Conservation (phyloP, 2,797 vertebrate genomes). For the Enteromius fasciolatus region DNA sequence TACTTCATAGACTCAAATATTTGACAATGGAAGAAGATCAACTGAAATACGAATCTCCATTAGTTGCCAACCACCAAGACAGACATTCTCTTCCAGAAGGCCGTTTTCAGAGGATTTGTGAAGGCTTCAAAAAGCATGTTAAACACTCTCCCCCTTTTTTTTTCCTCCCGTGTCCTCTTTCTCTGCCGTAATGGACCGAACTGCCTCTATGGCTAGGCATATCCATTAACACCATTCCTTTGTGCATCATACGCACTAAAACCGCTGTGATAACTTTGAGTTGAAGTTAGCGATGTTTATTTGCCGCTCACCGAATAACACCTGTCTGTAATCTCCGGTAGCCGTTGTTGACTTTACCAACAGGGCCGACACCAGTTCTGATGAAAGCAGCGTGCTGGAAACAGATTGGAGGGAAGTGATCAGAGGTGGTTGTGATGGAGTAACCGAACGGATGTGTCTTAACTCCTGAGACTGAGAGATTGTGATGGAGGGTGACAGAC, state of each 20-base stretch:
- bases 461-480: conserved; percentile 62
- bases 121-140: conserved; percentile 82
- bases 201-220: background rate
- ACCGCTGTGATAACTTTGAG: background rate
- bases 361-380: conserved; percentile 8
- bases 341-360: background rate
- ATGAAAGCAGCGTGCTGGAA: conserved; percentile 28
- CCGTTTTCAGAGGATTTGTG: conserved; percentile 84
- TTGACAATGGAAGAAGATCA: conserved; percentile 99
- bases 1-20: conserved; percentile 99
- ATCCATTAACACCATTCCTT: conserved; percentile 27
- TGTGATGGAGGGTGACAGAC: conserved; percentile 65
- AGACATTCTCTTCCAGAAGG: conserved; percentile 84
- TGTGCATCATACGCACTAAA: conserved; percentile 10
- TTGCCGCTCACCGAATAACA: background rate
- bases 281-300: background rate
- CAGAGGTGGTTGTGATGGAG: conserved; percentile 57
- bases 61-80: conserved; percentile 89
- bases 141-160: conserved; percentile 43
- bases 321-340: background rate
- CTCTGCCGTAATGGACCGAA: conserved; percentile 21
- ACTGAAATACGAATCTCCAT: conserved; percentile 88
- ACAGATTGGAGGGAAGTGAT: conserved; percentile 61
- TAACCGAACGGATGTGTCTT: conserved; percentile 60
- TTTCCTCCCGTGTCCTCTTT: conserved; percentile 3